Percentiles rank a stretch among this genome's conserved stretches.
Evolutionary conservation across 2,888 invertebrate genomes (phyloP).

Genomic region (Agrochola litura): DNA sequence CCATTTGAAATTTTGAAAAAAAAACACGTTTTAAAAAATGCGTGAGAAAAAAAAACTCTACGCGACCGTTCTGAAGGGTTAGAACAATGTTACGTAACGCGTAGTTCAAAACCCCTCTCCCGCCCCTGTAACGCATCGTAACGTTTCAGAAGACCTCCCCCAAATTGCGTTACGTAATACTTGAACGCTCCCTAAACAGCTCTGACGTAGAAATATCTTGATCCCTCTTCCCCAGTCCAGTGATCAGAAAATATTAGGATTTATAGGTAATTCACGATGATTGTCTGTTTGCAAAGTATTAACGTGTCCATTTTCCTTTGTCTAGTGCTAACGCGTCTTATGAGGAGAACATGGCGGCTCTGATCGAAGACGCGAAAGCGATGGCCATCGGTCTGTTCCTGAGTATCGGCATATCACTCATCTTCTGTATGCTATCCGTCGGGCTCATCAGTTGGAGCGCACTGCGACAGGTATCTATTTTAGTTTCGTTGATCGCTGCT

Average conservation of each 20-base stretch:
- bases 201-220: neutral
- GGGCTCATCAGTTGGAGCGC: constrained; percentile 91
- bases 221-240: neutral
- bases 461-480: constrained; percentile 83
- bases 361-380: constrained; percentile 89
- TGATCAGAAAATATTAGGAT: neutral
- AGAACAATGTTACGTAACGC: no score
- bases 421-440: constrained; percentile 87
- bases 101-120: no score
- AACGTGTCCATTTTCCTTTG: constrained; percentile 17
- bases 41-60: no score
- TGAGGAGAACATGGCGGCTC: constrained; percentile 88
- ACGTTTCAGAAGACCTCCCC: no score
- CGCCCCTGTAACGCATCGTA: no score
- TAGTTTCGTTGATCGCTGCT: neutral
- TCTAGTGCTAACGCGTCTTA: constrained; percentile 85
- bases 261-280: neutral
- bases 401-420: constrained; percentile 77
- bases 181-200: no score
- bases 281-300: neutral
- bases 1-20: no score
- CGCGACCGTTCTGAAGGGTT: no score
- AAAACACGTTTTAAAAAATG: no score
- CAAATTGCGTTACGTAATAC: no score
- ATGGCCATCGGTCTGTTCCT: constrained; percentile 88